Conservation (phyloP, 2,888 invertebrate genomes). For the Teleogryllus oceanicus region DNA sequence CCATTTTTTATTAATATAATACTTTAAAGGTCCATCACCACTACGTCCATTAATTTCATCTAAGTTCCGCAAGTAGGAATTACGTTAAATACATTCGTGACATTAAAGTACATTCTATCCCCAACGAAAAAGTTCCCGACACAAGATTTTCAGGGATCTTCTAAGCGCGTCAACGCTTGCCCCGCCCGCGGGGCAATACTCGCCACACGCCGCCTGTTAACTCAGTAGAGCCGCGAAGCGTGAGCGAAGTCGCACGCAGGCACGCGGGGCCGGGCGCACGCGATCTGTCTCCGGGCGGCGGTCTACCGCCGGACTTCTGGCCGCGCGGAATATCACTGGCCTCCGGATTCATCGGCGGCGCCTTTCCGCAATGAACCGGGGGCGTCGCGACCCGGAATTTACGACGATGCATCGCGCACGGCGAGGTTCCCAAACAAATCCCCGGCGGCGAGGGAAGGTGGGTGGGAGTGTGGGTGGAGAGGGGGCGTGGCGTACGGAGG, state of each 20-base stretch:
- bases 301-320: background rate
- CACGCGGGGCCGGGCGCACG: background rate
- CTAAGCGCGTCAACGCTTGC: background rate
- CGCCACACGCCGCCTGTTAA: background rate
- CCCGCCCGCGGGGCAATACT: background rate
- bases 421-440: too few species aligned
- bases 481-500: too few species aligned
- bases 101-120: too few species aligned
- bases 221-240: background rate
- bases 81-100: too few species aligned
- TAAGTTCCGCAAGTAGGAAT: too few species aligned
- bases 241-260: background rate
- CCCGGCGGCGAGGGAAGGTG: too few species aligned
- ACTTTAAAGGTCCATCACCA: too few species aligned
- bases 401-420: background rate
- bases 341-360: background rate
- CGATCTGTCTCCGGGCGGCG: background rate
- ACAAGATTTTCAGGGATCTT: background rate
- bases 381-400: background rate
- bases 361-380: background rate
- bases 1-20: too few species aligned
- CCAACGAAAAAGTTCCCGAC: too few species aligned
- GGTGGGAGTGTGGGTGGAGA: too few species aligned
- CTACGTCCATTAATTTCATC: too few species aligned
- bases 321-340: background rate